phyloP scores from a whole-genome alignment of 2,888 invertebrate species.

The Choristoneura rosaceana region DNA sequence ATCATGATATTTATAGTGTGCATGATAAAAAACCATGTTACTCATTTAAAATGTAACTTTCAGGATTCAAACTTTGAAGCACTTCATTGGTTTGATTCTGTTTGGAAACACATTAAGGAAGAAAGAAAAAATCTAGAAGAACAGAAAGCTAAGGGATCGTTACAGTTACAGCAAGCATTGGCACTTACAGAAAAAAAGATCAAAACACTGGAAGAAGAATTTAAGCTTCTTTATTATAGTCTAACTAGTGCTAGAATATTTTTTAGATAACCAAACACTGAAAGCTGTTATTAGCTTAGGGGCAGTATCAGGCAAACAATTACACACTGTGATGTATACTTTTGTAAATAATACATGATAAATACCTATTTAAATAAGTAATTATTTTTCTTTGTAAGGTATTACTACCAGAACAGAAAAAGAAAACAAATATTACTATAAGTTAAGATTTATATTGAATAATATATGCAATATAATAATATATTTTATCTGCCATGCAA shows the following conservation, averaged over 20 bases:
- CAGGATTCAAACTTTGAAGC: conserved; percentile 93
- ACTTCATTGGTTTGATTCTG: conserved; percentile 97
- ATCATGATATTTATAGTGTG: too few relatives aligned
- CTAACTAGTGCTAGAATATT: conserved; percentile 98
- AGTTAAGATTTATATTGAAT: neutral
- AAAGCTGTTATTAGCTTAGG: too few relatives aligned
- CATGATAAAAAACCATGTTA: too few relatives aligned
- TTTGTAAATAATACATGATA: neutral
- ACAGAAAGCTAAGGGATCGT: conserved; percentile 90
- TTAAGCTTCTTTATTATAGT: conserved; percentile 95
- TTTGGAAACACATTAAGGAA: conserved; percentile 89
- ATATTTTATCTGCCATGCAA: neutral
- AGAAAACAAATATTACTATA: neutral
- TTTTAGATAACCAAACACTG: conserved; percentile 86
- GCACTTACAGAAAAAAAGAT: conserved; percentile 95
- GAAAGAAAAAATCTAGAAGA: conserved; percentile 86
- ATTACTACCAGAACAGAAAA: neutral
- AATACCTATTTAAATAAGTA: too few relatives aligned
- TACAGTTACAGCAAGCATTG: conserved; percentile 96
- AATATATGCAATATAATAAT: neutral
- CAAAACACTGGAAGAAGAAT: conserved; percentile 90
- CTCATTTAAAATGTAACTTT: conserved; percentile 47
- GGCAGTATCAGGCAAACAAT: too few relatives aligned
- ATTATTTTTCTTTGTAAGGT: neutral
- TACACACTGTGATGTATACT: neutral